phyloP scores from a whole-genome alignment of 2,888 invertebrate genomes.

The Chymomyza procnemis region DNA sequence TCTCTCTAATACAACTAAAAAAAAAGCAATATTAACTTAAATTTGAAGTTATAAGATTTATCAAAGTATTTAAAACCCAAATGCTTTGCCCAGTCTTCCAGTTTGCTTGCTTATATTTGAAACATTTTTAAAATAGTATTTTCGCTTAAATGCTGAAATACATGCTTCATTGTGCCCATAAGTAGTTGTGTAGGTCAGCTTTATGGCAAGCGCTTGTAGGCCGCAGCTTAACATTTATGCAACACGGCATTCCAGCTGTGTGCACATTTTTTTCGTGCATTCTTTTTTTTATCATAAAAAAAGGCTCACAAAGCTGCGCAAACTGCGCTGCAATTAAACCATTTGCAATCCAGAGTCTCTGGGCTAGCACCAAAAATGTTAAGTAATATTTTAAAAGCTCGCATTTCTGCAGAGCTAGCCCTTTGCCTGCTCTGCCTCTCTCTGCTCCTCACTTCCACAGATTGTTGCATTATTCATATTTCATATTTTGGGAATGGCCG shows the following conservation, averaged over 20 bases:
- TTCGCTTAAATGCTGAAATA: too few species aligned
- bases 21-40: too few species aligned
- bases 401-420: neutral
- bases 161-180: neutral
- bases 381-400: slow-evolving; percentile 63
- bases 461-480: slow-evolving; percentile 41
- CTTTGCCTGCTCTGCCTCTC: too few species aligned
- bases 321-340: neutral
- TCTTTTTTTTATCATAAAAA: neutral
- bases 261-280: neutral
- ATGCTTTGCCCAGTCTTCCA: too few species aligned
- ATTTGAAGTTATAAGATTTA: too few species aligned
- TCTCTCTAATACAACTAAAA: too few species aligned
- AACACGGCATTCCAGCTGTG: neutral
- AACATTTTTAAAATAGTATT: too few species aligned
- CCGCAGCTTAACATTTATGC: neutral
- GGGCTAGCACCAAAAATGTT: slow-evolving; percentile 23
- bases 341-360: slow-evolving; percentile 20
- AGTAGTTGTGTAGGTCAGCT: neutral
- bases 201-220: neutral
- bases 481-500: slow-evolving; percentile 31
- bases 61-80: too few species aligned
- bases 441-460: too few species aligned
- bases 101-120: too few species aligned
- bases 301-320: neutral